phyloP scores from a whole-genome alignment of 2,888 invertebrate species.

The Sylvicola cinctus region DNA sequence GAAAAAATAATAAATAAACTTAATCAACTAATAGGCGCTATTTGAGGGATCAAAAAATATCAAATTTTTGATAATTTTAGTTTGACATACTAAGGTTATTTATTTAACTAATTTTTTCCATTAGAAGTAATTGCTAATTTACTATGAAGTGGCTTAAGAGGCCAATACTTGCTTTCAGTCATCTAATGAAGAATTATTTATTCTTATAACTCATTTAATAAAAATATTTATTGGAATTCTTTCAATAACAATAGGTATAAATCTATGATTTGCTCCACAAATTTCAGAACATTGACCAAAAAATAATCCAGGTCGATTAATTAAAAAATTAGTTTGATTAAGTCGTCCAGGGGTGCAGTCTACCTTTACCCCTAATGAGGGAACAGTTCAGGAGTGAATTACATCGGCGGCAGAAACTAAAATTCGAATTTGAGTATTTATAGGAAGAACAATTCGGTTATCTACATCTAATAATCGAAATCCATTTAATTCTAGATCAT shows the following conservation, averaged over 20 bases:
- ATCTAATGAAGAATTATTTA: slow-evolving; percentile 30
- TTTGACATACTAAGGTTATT: slow-evolving; percentile 44
- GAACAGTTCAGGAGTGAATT: slow-evolving; percentile 39
- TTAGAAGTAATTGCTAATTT: slow-evolving; percentile 40
- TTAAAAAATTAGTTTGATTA: slow-evolving; percentile 30
- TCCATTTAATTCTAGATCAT: slow-evolving; percentile 20
- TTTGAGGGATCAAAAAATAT: slow-evolving; percentile 33
- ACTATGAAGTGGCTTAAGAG: slow-evolving; percentile 48
- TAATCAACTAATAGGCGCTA: slow-evolving; percentile 30
- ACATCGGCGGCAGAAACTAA: slow-evolving; percentile 40
- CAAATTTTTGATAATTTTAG: slow-evolving; percentile 39
- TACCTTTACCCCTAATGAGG: slow-evolving; percentile 36
- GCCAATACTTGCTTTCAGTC: slow-evolving; percentile 48
- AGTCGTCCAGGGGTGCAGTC: slow-evolving; percentile 43
- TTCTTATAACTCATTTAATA: slow-evolving; percentile 33
- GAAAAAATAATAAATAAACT: slow-evolving; percentile 18
- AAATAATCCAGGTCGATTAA: slow-evolving; percentile 41
- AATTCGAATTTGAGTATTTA: slow-evolving; percentile 39
- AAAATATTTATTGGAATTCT: slow-evolving; percentile 31
- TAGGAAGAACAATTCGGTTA: slow-evolving; percentile 36
- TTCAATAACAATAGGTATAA: slow-evolving; percentile 56
- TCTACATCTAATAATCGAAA: slow-evolving; percentile 43
- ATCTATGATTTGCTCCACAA: slow-evolving; percentile 60
- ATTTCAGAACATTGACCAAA: slow-evolving; percentile 67
- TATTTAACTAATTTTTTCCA: slow-evolving; percentile 26